Percentiles rank a stretch among this genome's conserved stretches.
Evolutionary conservation across 2,113 vertebrate species (phyloP).

Genomic region (Furnarius figulus): DNA sequence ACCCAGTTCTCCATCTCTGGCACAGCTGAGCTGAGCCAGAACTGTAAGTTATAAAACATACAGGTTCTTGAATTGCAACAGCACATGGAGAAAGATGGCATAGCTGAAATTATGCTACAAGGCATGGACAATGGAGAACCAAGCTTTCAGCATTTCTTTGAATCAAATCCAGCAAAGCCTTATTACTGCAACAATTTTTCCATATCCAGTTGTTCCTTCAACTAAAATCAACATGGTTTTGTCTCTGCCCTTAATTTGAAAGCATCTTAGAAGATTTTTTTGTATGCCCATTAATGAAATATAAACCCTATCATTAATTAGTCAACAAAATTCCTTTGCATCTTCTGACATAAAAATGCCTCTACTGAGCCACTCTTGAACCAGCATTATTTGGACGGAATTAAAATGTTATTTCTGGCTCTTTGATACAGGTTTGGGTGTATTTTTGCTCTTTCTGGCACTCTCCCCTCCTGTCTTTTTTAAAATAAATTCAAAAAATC

Average conservation of each 20-base stretch:
- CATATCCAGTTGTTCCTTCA: not conserved
- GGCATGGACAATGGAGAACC: not conserved
- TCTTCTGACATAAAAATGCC: not conserved
- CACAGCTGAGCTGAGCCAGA: not conserved
- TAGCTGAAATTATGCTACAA: not conserved
- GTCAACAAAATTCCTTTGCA: not conserved
- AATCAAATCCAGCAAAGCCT: not conserved
- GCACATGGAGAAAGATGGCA: not conserved
- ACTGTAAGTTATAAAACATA: not conserved
- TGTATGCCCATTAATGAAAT: not conserved
- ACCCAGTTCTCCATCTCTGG: not conserved
- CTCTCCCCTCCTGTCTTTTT: not conserved
- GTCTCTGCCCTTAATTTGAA: not conserved
- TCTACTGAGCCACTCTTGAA: not conserved
- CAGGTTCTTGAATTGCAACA: not conserved
- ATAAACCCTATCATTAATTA: not conserved
- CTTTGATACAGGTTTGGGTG: not conserved
- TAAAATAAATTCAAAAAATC: constrained; percentile 36
- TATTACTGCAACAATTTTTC: not conserved
- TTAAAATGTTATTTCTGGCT: not conserved
- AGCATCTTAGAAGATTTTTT: not conserved
- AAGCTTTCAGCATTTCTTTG: not conserved
- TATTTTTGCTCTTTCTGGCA: not conserved
- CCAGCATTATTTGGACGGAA: not conserved
- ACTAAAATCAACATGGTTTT: not conserved